phyloP scores from a whole-genome alignment of 2,888 invertebrate genomes.

The Phalera bucephala region DNA sequence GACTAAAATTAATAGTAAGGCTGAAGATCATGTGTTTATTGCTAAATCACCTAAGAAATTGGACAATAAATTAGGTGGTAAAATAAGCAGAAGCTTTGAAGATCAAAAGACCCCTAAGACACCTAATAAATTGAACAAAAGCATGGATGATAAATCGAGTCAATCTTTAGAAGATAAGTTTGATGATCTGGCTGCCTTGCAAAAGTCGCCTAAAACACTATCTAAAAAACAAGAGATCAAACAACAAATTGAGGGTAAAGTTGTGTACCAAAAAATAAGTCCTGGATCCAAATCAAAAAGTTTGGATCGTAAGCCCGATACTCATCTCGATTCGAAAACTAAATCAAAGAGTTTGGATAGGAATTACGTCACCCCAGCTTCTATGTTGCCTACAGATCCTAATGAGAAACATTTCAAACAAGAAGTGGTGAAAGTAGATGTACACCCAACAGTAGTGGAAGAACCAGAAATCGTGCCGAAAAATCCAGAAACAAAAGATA shows the following conservation, averaged over 20 bases:
- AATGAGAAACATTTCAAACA: conserved; percentile 74
- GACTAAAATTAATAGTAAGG: conserved; percentile 88
- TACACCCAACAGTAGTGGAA: conserved; percentile 63
- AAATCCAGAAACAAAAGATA: conserved; percentile 46
- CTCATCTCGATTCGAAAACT: conserved; percentile 79
- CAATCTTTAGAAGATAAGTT: conserved; percentile 85
- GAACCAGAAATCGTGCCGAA: conserved; percentile 42
- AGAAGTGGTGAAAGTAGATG: conserved; percentile 75
- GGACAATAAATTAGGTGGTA: conserved; percentile 83
- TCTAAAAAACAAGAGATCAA: conserved; percentile 84
- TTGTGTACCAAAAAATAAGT: conserved; percentile 83
- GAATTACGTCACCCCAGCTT: conserved; percentile 78
- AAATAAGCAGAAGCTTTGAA: conserved; percentile 85
- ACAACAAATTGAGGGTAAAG: conserved; percentile 85
- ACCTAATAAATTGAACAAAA: conserved; percentile 83
- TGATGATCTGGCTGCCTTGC: conserved; percentile 79
- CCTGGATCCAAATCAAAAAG: conserved; percentile 85
- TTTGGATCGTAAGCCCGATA: conserved; percentile 85
- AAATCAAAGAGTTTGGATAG: conserved; percentile 88
- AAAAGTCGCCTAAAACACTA: conserved; percentile 83
- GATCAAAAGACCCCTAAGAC: conserved; percentile 82
- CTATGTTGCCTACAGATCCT: conserved; percentile 52
- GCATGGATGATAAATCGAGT: conserved; percentile 84
- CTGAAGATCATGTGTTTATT: conserved; percentile 89
- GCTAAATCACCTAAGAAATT: conserved; percentile 89